Percentiles rank a stretch among this genome's conserved stretches.
Evolutionary conservation across 2,113 vertebrate species (phyloP).

Genomic region (Dicaeum eximium): DNA sequence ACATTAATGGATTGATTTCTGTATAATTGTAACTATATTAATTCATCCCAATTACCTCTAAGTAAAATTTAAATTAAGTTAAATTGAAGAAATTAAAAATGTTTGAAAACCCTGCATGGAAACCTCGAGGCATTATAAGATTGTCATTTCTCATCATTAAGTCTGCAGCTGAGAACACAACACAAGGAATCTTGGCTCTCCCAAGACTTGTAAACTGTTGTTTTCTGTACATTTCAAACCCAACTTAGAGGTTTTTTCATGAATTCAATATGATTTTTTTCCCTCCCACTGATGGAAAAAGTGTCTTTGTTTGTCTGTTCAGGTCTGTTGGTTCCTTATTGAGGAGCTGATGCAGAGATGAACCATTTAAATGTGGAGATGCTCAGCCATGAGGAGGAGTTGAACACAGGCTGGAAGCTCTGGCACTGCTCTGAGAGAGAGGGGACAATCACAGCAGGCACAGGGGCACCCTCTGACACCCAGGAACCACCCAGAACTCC

Average conservation of each 20-base stretch:
- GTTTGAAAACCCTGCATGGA: slow-evolving; percentile 69
- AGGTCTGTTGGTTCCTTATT: neutral
- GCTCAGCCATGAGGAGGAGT: neutral
- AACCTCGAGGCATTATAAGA: slow-evolving; percentile 68
- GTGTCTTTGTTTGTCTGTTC: neutral
- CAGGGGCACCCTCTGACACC: neutral
- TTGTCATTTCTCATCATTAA: slow-evolving; percentile 58
- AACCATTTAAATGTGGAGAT: neutral
- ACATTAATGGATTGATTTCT: slow-evolving; percentile 77
- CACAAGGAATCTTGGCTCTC: neutral
- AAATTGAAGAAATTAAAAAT: slow-evolving; percentile 80
- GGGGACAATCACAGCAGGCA: no score
- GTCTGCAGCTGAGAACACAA: slow-evolving; percentile 10
- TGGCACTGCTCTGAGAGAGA: neutral
- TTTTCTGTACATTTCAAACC: neutral
- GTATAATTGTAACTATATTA: slow-evolving; percentile 78
- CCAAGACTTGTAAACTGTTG: neutral
- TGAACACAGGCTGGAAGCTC: neutral
- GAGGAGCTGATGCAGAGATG: neutral
- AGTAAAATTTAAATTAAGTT: slow-evolving; percentile 81
- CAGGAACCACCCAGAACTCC: neutral
- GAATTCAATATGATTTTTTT: neutral
- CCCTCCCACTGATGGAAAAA: neutral
- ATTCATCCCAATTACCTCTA: slow-evolving; percentile 80
- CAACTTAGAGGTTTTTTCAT: neutral